Evolutionary conservation across 23 tunicate species (phyloP).

Genomic region (Ciona savignyi): DNA sequence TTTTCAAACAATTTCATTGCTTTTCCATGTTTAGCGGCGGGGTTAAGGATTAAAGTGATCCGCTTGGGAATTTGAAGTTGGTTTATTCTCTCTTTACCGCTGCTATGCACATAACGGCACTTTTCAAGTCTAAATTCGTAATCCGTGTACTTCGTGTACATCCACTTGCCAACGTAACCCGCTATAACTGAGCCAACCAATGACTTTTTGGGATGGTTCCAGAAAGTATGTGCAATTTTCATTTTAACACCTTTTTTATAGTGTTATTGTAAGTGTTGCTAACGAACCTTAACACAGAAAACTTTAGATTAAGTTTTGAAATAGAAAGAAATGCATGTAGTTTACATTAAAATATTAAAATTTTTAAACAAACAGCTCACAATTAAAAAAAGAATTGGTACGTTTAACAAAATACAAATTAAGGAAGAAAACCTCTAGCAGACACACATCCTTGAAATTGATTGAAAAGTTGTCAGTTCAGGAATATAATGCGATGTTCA

Average conservation of each 20-base stretch:
- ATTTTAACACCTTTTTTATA: no score
- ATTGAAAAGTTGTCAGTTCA: neutral
- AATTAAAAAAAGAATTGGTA: neutral
- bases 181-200: slow-evolving; percentile 41
- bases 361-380: no score
- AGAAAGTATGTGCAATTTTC: slow-evolving; percentile 26
- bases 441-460: neutral
- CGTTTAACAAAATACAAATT: no score
- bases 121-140: slow-evolving; percentile 31
- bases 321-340: no score
- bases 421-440: no score
- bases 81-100: slow-evolving; percentile 28
- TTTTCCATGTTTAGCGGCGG: slow-evolving; percentile 87
- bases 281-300: no score
- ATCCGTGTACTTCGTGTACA: slow-evolving; percentile 25
- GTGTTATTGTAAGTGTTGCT: no score
- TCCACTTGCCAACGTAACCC: slow-evolving; percentile 43
- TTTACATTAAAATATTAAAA: no score
- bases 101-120: slow-evolving; percentile 24
- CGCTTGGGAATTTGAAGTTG: slow-evolving; percentile 31
- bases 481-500: neutral
- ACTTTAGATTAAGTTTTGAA: no score
- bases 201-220: slow-evolving; percentile 84
- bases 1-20: slow-evolving; percentile 66
- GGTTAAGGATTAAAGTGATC: slow-evolving; percentile 69